phyloP scores from a whole-genome alignment of 2,888 invertebrate species.

The Autographa pulchrina region DNA sequence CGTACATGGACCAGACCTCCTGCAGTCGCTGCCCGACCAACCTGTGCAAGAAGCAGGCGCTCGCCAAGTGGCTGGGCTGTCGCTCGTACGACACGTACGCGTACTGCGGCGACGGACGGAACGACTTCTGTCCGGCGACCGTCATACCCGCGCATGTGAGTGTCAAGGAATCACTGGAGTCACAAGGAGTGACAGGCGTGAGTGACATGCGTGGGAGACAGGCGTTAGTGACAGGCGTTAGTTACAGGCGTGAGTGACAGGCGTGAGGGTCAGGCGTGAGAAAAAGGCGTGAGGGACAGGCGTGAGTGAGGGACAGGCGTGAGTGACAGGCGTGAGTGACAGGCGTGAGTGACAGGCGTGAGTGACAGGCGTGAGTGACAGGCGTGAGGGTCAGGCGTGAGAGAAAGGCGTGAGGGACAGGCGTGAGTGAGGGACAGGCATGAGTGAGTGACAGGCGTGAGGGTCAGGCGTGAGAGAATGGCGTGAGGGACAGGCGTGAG shows the following conservation, averaged over 20 bases:
- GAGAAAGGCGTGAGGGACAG: background rate
- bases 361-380: background rate
- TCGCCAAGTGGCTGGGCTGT: conserved; percentile 72
- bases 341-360: background rate
- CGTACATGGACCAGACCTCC: conserved; percentile 77
- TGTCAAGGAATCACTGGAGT: background rate
- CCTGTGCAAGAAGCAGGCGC: conserved; percentile 82
- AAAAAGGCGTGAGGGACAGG: background rate
- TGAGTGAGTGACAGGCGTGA: background rate
- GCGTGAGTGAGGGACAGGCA: background rate
- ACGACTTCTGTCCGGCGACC: conserved; percentile 81
- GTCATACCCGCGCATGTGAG: conserved; percentile 75
- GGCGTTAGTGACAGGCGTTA: conserved; percentile 16
- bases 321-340: background rate
- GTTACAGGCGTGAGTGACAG: background rate
- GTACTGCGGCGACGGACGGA: conserved; percentile 81
- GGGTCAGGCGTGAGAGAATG: too few species aligned
- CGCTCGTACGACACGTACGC: conserved; percentile 59
- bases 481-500: too few species aligned
- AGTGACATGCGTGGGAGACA: conserved; percentile 17
- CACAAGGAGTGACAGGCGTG: background rate
- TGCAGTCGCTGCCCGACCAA: conserved; percentile 79
- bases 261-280: background rate
- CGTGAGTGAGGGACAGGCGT: background rate
- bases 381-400: background rate